Base-by-base conservation (phyloP, 2,888 invertebrate genomes). In the Harpagoxenus sublaevis region DNA sequence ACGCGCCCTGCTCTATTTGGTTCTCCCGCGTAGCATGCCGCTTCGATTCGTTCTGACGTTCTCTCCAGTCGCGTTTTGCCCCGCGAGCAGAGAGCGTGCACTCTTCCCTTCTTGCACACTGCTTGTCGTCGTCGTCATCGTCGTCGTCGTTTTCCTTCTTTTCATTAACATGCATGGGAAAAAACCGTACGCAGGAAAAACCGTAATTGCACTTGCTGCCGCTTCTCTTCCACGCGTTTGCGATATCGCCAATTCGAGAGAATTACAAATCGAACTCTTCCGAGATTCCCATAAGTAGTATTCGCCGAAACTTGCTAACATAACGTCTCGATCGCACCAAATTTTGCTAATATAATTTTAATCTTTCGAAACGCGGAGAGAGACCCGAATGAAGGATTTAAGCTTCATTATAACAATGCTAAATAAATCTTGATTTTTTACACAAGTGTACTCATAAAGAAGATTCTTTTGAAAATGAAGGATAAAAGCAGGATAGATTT, bases 1-100 rank as follows among this genome's bases (percentile, higher is more conserved):
- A 89, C 88, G 89, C 89, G 89, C 89, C 85, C 87, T 89, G 85
- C 89, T 90, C 87, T 86, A 86, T 88, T 87, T 85, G 79, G 81
- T 82, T 87, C 88, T 66, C 84, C 87, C 88, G 83, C 84, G 73
- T 87, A 82, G 87, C 86, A 84, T 31, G 45, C 73, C 85, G 48
- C 48, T 88, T 88, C 88, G 89, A 88, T 90, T 91, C 88, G 83
- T 86, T 23, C 23, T 23, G 23, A 23, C 23, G 23, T 23, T 86
- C 87, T 79, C 84, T 85, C 79, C 89, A 89, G 87, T 91, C 85
- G 90, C 88, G 89, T 88, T 86, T 83, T 86, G 90, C 87, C 84
- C 82, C 87, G 91, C 88, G 88, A 87, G 84, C 90, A 84, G 89
- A 18, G 70, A 89, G 83, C 74, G 71, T 68, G 81, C 60, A 51